Evolutionary conservation across 2,797 vertebrate genomes (phyloP).

Genomic region (Aplochiton taeniatus): DNA sequence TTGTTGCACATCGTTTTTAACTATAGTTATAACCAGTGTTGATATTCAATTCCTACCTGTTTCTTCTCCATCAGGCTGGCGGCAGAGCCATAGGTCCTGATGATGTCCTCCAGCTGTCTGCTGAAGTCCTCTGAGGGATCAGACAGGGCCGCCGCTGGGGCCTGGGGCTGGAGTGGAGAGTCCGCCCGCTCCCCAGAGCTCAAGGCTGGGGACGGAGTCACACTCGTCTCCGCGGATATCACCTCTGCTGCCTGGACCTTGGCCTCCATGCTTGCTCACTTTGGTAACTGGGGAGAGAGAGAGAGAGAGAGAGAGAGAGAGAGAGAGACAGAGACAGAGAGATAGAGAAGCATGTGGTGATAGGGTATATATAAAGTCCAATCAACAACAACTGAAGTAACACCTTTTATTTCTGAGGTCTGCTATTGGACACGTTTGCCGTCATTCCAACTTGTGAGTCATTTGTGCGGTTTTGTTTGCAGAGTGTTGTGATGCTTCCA

Average conservation of each 20-base stretch:
- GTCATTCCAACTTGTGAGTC: conserved; percentile 26
- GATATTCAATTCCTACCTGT: no score
- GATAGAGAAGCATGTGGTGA: neutral
- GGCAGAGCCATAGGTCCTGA: conserved; percentile 80
- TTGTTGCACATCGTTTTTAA: no score
- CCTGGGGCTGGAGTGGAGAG: neutral
- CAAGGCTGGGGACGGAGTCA: neutral
- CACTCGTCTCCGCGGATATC: conserved; percentile 18
- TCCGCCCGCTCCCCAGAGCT: neutral
- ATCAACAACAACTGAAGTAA: no score
- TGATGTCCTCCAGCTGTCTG: conserved; percentile 86
- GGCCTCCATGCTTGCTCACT: conserved; percentile 77
- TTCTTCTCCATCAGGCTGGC: conserved; percentile 60
- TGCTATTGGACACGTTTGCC: conserved; percentile 36
- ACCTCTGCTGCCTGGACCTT: conserved; percentile 60
- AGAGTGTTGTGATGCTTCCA: no score
- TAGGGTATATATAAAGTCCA: no score
- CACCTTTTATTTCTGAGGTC: conserved; percentile 19
- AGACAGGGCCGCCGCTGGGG: conserved; percentile 41
- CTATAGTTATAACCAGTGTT: neutral
- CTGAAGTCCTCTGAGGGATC: conserved; percentile 80
- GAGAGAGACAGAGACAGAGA: conserved; percentile 1
- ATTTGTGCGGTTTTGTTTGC: conserved; percentile 11
- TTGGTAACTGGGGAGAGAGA: neutral
- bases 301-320: neutral